A percentile compares a stretch with the other conserved stretches of the same genome.
These are phyloP conservation scores for Smithornis capensis DNA, from an alignment of 2,113 vertebrate species.

Conservation along the genomic window DNA sequence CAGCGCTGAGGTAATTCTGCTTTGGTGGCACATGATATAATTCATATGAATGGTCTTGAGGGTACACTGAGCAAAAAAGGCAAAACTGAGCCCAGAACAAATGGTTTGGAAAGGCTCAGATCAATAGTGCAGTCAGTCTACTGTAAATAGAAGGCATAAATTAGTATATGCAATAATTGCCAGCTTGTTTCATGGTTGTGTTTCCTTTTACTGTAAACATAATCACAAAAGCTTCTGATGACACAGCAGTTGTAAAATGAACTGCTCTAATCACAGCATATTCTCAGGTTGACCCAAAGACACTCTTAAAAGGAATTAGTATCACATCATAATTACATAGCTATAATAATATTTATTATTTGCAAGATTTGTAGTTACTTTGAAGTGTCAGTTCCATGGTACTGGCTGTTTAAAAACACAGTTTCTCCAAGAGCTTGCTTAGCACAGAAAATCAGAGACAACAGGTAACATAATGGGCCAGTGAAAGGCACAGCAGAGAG, in stretches of 20 bases:
- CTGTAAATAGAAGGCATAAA: constrained; percentile 23
- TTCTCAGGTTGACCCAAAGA: constrained; percentile 54
- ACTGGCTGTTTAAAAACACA: background rate
- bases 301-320: constrained; percentile 51
- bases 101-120: background rate
- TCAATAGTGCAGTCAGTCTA: background rate
- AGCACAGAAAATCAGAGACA: constrained; percentile 27
- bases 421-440: background rate
- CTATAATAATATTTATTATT: constrained; percentile 26
- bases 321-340: constrained; percentile 50
- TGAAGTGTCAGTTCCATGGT: background rate
- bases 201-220: constrained; percentile 48
- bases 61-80: background rate
- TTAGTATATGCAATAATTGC: constrained; percentile 26
- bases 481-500: constrained; percentile 24
- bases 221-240: constrained; percentile 61
- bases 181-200: constrained; percentile 5
- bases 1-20: background rate
- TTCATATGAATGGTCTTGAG: background rate
- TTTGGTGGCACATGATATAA: background rate
- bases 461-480: constrained; percentile 23
- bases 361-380: background rate
- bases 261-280: constrained; percentile 50
- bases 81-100: background rate
- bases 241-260: constrained; percentile 50